These are phyloP conservation scores for Zaprionus tsacasi DNA, from an alignment of 1,140 invertebrate genomes.

Conservation along the genomic window DNA sequence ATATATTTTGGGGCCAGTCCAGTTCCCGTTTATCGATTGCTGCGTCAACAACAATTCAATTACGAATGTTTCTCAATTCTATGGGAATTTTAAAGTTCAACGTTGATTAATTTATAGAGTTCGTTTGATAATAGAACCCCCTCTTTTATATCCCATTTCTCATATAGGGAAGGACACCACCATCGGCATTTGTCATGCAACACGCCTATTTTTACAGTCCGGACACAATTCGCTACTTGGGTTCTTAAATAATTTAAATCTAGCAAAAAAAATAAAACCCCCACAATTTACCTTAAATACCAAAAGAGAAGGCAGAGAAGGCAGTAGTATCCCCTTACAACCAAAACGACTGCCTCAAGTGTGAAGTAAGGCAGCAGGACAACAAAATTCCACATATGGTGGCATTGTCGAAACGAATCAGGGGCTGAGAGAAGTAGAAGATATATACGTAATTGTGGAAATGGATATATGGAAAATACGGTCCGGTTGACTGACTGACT, in stretches of 20 bases:
- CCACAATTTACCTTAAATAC: slow-evolving; percentile 53
- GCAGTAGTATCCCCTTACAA: background rate
- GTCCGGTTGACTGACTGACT: too few species aligned
- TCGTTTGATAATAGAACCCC: slow-evolving; percentile 25
- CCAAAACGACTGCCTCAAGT: background rate
- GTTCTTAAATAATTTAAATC: slow-evolving; percentile 74
- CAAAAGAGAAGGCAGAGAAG: slow-evolving; percentile 25
- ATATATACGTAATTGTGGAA: slow-evolving; percentile 2
- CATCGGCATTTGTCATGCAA: slow-evolving; percentile 65
- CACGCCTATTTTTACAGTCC: slow-evolving; percentile 18
- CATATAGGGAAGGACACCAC: slow-evolving; percentile 34
- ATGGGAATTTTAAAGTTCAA: slow-evolving; percentile 49
- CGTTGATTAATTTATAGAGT: slow-evolving; percentile 70
- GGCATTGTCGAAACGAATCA: background rate
- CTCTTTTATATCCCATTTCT: background rate
- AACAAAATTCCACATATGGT: slow-evolving; percentile 1
- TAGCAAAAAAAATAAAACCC: slow-evolving; percentile 40
- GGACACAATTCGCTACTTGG: background rate
- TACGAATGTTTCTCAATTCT: slow-evolving; percentile 44
- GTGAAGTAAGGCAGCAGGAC: slow-evolving; percentile 6
- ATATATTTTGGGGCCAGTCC: slow-evolving; percentile 15
- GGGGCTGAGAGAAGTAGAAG: background rate
- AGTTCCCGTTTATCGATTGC: slow-evolving; percentile 54
- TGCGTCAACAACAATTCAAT: slow-evolving; percentile 62
- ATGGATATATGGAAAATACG: background rate